phyloP scores from a whole-genome alignment of 2,888 invertebrate genomes.

The Meteorus colon region DNA sequence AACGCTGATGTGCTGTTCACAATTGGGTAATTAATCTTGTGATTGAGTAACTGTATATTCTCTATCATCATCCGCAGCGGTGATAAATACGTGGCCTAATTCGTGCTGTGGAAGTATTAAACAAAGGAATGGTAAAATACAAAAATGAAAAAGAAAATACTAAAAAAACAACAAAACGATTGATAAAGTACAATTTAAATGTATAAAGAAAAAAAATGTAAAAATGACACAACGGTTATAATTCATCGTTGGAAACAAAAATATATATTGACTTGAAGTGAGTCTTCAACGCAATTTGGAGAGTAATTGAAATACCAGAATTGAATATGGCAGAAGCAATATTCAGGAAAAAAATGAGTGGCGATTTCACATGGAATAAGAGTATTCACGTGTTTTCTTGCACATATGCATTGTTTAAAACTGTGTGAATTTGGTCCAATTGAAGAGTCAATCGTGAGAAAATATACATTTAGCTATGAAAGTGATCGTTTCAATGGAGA shows the following conservation, averaged over 20 bases:
- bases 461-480: conserved; percentile 14
- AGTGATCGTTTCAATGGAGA: neutral
- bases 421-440: conserved; percentile 14
- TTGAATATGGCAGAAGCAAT: neutral
- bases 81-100: conserved; percentile 25
- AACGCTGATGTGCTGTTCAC: conserved; percentile 4
- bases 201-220: conserved; percentile 13
- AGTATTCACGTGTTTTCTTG: neutral
- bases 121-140: neutral
- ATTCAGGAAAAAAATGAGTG: neutral
- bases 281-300: neutral
- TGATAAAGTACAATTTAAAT: conserved; percentile 33
- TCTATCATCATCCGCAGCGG: neutral
- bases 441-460: neutral
- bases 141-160: neutral
- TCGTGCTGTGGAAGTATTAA: conserved; percentile 28
- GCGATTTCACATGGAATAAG: neutral
- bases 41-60: conserved; percentile 10
- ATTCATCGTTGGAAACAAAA: neutral
- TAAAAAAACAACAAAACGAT: neutral
- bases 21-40: conserved; percentile 9
- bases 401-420: neutral
- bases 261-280: neutral
- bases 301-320: neutral
- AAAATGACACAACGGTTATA: conserved; percentile 4